Evolutionary conservation across 2,888 invertebrate species (phyloP), one percentile per base, ranked within the genome.

Genomic region (Drosophila atroscutellata): DNA sequence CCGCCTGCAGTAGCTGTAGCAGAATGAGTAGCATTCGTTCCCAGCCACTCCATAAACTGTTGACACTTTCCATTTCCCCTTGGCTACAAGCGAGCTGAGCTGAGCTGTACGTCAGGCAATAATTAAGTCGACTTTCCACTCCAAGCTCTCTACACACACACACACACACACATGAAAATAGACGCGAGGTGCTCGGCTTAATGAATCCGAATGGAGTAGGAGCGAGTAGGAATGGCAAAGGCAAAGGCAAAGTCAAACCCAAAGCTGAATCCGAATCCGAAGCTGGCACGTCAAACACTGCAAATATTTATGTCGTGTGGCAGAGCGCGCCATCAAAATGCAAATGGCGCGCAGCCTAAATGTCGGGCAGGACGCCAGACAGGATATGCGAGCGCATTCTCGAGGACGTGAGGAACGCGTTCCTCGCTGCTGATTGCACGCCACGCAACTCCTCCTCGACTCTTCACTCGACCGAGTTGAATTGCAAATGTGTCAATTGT

Each of bases 401-500:
- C 54, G 57, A 50, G 70, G 36, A 69, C 70, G 60, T 71, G 70
- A 51, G 66, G 56, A 67, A 67, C 57, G 58, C 69, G 59, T 57
- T 66, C 3, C 66, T 51, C 50, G 51, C 45, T 57, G 73, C 75
- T 83, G 85, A 84, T 83, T 83, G 80, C 78, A 71, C 28, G 18
- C 45, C 20, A 55, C 66, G 51, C 45, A 15, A 24, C 56, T 20
- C 37, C 28, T n/a, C 64, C 32, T 32, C 49, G 28, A 47, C 28
- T 45, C 65, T 45, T 81, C 78, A 89, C 83, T 86, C 87, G 28
- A 55, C 18, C 55, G 37, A 55, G 55, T 89, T 88, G 87, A 88
- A 88, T 88, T 88, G 87, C 87, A 88, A 89, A 88, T 88, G 87
- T 89, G 89, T 87, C 89, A 89, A 88, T 88, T 88, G 89, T 88